Evolutionary conservation across 1,140 invertebrate genomes (phyloP), one percentile per base, ranked within the genome.

Genomic region (Drosophila malerkotliana): DNA sequence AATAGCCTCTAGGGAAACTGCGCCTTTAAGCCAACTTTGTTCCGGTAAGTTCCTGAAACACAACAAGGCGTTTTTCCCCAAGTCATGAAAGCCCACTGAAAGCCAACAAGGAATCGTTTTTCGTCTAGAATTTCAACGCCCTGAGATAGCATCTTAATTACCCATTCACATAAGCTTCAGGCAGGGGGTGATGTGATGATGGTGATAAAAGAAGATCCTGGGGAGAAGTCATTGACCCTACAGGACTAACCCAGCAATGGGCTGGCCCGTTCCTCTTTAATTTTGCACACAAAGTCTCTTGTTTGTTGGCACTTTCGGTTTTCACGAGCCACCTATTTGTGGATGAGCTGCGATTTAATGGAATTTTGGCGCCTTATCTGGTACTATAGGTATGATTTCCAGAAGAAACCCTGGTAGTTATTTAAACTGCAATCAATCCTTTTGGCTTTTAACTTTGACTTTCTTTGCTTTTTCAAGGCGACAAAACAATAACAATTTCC

Each of bases 401-500:
- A 12, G 10, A 37, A 10, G 12, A 9, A 37, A 37, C 9, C 4
- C 12, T 37, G 9, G 6, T 37, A 9, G 12, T 10, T 37, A n/a
- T 37, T 14, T 0, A 0, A 7, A 18, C 30, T 14, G 4, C 0
- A 4, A 21, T 21, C 21, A 21, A 21, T 21, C 2, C 10, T 10
- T 7, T 21, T 9, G 0, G n/a, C 2, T 18, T 34, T 44, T 32
- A 12, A 0, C 30, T 47, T 30, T 14, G 7, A 24, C 6, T 26
- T 63, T 28, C 15, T 44, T 63, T 57, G 49, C 66, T 64, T 66
- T 79, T 87, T 77, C 45, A 66, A 78, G 78, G 69, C 82, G 82
- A 75, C 81, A 87, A 75, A 87, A 77, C 66, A 81, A 78, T 75
- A 87, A 87, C 73, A 87, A 87, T 75, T 68, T 81, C 78, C 74